A percentile compares a stretch with the other conserved stretches of the same genome.
Evolutionary conservation across 1,140 invertebrate species (phyloP).

Genomic region (Globodera rostochiensis): DNA sequence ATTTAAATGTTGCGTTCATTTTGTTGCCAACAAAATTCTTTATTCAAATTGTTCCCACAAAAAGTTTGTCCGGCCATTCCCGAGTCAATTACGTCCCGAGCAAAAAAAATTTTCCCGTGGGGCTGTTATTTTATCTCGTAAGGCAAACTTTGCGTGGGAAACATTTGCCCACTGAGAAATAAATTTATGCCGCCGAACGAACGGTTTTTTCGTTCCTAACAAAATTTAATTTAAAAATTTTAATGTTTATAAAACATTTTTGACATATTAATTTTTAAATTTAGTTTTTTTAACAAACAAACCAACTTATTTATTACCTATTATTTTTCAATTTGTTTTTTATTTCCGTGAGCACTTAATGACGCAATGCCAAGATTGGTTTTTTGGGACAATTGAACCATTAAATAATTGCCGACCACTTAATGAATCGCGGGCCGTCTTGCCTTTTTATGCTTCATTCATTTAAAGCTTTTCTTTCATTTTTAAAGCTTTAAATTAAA

Average conservation of each 20-base stretch:
- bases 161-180: background rate
- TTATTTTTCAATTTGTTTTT: background rate
- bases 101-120: background rate
- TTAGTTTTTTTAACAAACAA: too few species aligned
- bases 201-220: too few species aligned
- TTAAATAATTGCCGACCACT: background rate
- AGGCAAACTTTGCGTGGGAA: background rate
- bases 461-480: background rate
- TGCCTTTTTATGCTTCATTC: background rate
- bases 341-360: background rate
- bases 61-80: background rate
- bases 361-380: background rate
- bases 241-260: too few species aligned
- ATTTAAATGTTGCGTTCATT: too few species aligned
- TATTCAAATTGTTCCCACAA: background rate
- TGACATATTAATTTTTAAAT: too few species aligned
- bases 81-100: background rate
- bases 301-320: too few species aligned
- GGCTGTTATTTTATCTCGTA: background rate
- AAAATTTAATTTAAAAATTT: background rate
- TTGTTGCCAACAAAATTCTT: background rate
- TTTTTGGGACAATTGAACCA: background rate
- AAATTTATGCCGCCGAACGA: background rate
- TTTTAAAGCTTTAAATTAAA: background rate
- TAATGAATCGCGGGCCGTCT: background rate